Conservation (phyloP, 2,113 vertebrate genomes). For the Mungos mungo region DNA sequence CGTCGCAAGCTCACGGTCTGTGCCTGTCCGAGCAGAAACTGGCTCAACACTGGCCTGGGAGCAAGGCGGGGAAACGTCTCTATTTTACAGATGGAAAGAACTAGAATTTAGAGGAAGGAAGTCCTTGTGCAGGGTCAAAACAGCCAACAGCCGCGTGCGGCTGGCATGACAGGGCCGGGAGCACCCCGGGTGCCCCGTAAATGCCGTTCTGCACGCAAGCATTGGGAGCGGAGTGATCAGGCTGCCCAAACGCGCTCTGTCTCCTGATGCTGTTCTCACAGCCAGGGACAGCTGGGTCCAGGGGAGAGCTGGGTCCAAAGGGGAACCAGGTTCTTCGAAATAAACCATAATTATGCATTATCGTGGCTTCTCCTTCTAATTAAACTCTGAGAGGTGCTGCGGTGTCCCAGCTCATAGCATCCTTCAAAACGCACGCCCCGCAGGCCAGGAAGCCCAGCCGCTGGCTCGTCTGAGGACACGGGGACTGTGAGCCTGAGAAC, state of each 20-base stretch:
- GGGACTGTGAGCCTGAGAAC: too few species aligned
- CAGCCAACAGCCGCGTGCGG: background rate
- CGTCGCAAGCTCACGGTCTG: background rate
- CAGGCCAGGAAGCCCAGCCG: fast-evolving
- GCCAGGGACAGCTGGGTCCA: too few species aligned
- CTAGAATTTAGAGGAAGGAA: too few species aligned
- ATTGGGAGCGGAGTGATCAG: fast-evolving
- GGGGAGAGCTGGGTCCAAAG: background rate
- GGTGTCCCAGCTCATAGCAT: background rate
- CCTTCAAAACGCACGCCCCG: fast-evolving
- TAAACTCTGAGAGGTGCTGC: background rate
- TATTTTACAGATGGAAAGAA: fast-evolving
- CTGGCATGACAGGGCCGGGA: too few species aligned
- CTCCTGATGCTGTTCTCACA: fast-evolving
- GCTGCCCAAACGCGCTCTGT: background rate
- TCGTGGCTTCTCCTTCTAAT: background rate
- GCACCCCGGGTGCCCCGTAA: background rate
- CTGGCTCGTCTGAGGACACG: background rate
- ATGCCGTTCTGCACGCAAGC: too few species aligned
- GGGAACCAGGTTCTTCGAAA: background rate
- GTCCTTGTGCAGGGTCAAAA: background rate
- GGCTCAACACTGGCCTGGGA: background rate
- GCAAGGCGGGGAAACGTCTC: fast-evolving
- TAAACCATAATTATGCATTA: background rate
- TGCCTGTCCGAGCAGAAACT: background rate